A percentile compares a stretch with the other conserved stretches of the same genome.
Conservation (phyloP, 2,888 invertebrate genomes). For the Eutolmus rufibarbis region DNA sequence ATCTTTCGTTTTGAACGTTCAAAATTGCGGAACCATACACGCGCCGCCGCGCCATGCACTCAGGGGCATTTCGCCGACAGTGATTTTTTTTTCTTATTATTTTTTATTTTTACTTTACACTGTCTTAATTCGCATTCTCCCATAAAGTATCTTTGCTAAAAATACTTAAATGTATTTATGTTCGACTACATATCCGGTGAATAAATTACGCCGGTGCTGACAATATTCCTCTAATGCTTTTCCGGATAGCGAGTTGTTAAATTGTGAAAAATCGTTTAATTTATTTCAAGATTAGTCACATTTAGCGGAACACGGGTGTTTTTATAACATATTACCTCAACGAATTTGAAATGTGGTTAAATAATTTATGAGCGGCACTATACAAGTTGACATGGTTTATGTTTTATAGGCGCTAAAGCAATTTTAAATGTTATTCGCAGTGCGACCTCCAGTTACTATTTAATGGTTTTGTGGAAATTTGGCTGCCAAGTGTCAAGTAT, state of each 20-base stretch:
- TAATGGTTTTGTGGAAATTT: not conserved
- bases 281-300: not conserved
- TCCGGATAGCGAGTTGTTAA: not conserved
- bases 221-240: not conserved
- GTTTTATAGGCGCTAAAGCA: not conserved
- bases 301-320: not conserved
- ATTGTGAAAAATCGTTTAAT: not conserved
- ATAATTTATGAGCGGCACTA: not conserved
- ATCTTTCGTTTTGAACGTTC: constrained; percentile 8
- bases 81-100: not conserved
- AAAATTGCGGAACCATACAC: constrained; percentile 16
- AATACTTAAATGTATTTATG: not conserved
- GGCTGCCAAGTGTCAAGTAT: not conserved
- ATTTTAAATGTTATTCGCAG: not conserved
- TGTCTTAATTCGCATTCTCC: not conserved
- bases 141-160: not conserved
- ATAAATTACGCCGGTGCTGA: not conserved
- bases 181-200: not conserved
- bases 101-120: not conserved
- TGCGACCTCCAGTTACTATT: not conserved
- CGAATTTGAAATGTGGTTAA: not conserved
- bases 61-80: not conserved
- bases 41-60: not conserved
- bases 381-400: not conserved
- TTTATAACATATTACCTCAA: not conserved